Percentiles rank a stretch among this genome's conserved stretches.
Evolutionary conservation across 2,888 invertebrate species (phyloP).

Genomic region (Lithophane ornitopus): DNA sequence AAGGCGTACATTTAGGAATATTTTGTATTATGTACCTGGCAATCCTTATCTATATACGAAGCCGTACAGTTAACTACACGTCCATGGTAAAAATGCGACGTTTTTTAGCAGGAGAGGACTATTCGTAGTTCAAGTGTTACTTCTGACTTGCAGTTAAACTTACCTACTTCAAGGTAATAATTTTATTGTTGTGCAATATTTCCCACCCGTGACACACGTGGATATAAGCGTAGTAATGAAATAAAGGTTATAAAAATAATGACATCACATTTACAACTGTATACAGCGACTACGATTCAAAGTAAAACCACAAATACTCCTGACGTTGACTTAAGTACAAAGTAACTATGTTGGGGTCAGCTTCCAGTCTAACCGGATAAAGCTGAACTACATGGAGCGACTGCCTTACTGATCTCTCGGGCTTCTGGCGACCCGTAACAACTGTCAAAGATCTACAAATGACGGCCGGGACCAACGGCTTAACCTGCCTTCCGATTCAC

Average conservation of each 20-base stretch:
- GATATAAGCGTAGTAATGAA: neutral
- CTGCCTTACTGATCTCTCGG: no score
- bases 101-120: neutral
- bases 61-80: neutral
- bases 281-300: conserved; percentile 10
- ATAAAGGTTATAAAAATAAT: neutral
- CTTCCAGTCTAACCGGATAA: no score
- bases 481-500: no score
- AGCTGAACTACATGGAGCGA: no score
- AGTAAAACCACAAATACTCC: conserved; percentile 32
- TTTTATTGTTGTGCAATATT: conserved; percentile 17
- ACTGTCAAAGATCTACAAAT: no score
- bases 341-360: no score
- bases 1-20: no score
- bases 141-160: neutral
- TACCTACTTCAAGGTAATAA: neutral
- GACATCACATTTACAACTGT: conserved; percentile 10
- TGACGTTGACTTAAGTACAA: neutral
- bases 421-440: no score
- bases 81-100: neutral
- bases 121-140: neutral
- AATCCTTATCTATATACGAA: neutral
- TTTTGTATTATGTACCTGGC: neutral
- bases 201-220: neutral
- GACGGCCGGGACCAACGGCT: no score